Evolutionary conservation across 2,113 vertebrate species (phyloP).

Genomic region (Amblyornis subalaris): DNA sequence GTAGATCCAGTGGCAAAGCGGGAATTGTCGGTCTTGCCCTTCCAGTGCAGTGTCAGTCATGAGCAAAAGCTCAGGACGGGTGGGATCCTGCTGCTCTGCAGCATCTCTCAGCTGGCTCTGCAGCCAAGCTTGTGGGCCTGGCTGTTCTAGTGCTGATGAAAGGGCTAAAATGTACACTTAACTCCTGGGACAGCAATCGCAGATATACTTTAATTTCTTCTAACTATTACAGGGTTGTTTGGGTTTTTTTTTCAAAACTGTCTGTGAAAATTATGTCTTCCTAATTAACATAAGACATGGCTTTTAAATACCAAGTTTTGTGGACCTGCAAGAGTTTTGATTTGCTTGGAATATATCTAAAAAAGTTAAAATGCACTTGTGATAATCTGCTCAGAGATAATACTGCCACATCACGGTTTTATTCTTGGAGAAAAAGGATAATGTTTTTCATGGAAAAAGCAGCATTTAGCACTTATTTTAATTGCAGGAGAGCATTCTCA

Average conservation of each 20-base stretch:
- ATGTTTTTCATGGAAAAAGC: background rate
- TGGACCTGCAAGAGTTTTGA: background rate
- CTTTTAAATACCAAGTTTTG: background rate
- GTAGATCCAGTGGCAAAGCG: background rate
- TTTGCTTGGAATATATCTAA: background rate
- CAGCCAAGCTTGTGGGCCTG: background rate
- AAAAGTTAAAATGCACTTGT: background rate
- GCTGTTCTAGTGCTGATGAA: rapidly evolving
- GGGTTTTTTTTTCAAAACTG: background rate
- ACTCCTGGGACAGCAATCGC: background rate
- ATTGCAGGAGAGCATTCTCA: background rate
- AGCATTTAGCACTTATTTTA: background rate
- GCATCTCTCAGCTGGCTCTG: background rate
- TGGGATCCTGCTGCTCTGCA: background rate
- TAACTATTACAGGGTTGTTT: background rate
- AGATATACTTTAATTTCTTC: background rate
- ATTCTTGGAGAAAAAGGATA: background rate
- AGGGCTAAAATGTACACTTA: background rate
- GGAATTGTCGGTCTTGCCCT: background rate
- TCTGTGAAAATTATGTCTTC: background rate
- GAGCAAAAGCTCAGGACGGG: background rate
- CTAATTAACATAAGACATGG: background rate
- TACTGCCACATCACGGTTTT: background rate
- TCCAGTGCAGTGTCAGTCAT: background rate
- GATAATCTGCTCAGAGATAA: background rate